Percentiles rank a stretch among this genome's conserved stretches.
These are phyloP conservation scores for Athalia cordata DNA, from an alignment of 2,888 invertebrate genomes.

Conservation along the genomic window DNA sequence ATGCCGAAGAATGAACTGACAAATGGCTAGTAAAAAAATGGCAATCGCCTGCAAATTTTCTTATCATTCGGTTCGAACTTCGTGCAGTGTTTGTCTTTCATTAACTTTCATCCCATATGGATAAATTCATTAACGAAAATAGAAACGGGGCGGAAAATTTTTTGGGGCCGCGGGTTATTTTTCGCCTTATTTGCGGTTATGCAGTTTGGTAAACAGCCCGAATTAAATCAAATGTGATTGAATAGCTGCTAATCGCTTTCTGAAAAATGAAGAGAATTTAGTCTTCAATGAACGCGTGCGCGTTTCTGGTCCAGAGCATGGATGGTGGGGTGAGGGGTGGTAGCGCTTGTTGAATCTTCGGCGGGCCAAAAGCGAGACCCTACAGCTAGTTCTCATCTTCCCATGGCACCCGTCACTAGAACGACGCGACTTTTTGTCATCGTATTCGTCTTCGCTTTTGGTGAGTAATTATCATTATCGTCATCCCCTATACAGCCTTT, in stretches of 20 bases:
- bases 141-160: no score
- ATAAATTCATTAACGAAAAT: no score
- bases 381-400: constrained; percentile 32
- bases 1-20: constrained; percentile 10
- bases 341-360: constrained; percentile 31
- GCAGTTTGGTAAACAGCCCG: neutral
- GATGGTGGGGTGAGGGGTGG: constrained; percentile 24
- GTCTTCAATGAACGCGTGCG: constrained; percentile 26
- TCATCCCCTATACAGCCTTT: neutral
- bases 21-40: constrained; percentile 10
- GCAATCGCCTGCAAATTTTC: no score
- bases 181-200: neutral
- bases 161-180: neutral
- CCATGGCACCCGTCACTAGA: constrained; percentile 28
- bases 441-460: constrained; percentile 27
- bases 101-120: no score
- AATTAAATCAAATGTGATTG: neutral
- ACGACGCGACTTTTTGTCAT: constrained; percentile 31
- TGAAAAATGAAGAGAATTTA: constrained; percentile 14
- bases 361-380: constrained; percentile 24
- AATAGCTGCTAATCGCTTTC: neutral
- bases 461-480: neutral
- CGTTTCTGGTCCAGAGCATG: constrained; percentile 31
- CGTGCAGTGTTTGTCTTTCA: no score
- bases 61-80: no score